phyloP scores from a whole-genome alignment of 1,140 invertebrate species.

The Battus philenor region DNA sequence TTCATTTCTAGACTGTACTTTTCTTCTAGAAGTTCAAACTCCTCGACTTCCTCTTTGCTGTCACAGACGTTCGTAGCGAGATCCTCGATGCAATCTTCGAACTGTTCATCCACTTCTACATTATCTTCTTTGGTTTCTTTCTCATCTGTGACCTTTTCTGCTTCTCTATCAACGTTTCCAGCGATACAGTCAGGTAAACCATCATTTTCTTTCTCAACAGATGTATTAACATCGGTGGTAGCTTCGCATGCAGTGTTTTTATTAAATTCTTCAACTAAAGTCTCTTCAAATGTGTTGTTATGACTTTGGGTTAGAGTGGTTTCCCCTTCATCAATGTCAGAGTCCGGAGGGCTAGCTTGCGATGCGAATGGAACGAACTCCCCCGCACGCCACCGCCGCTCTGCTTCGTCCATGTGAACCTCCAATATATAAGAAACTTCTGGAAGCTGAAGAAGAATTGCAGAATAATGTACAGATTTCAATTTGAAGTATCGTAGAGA shows the following conservation, averaged over 20 bases:
- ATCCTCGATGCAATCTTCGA: slow-evolving; percentile 51
- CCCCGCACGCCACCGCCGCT: slow-evolving; percentile 34
- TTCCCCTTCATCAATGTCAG: slow-evolving; percentile 37
- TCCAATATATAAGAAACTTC: slow-evolving; percentile 53
- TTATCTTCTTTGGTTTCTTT: slow-evolving; percentile 19
- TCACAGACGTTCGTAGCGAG: slow-evolving; percentile 4
- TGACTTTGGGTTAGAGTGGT: slow-evolving; percentile 39
- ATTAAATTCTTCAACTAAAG: slow-evolving; percentile 43
- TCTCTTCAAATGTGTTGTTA: slow-evolving; percentile 46
- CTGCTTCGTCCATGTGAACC: slow-evolving; percentile 43
- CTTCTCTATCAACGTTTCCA: too few relatives aligned
- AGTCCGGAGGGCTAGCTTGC: slow-evolving; percentile 27
- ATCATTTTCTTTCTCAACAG: neutral
- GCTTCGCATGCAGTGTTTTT: too few relatives aligned
- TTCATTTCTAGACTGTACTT: slow-evolving; percentile 63
- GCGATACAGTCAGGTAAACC: too few relatives aligned
- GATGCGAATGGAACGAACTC: slow-evolving; percentile 29
- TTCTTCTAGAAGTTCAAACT: slow-evolving; percentile 33
- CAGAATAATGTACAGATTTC: too few relatives aligned
- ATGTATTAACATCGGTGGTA: neutral
- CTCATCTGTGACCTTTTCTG: slow-evolving; percentile 6
- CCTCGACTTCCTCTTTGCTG: neutral
- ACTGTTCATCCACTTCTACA: slow-evolving; percentile 37
- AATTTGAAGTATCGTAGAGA: too few relatives aligned
- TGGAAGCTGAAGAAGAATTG: slow-evolving; percentile 37